Conservation (phyloP, 1,140 invertebrate genomes). For the Stegodyphus dumicola region DNA sequence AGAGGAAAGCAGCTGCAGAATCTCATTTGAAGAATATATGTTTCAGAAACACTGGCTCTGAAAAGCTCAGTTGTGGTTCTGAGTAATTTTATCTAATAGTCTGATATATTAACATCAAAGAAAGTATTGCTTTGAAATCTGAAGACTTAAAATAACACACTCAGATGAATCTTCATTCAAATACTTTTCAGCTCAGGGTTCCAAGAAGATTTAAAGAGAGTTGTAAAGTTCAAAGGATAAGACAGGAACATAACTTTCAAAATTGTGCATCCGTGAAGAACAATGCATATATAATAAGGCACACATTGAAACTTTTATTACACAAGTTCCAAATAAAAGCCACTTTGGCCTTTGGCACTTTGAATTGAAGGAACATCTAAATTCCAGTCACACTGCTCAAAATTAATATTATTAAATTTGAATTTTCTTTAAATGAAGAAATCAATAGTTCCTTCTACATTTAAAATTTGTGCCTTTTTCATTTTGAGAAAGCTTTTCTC, state of each 20-base stretch:
- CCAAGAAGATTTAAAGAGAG: too few relatives aligned
- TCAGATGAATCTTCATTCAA: too few relatives aligned
- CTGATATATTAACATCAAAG: not conserved
- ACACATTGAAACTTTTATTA: constrained; percentile 59
- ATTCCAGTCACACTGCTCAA: constrained; percentile 24
- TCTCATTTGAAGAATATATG: too few relatives aligned
- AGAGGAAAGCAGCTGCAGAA: too few relatives aligned
- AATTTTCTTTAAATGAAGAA: not conserved
- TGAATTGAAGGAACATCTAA: constrained; percentile 51
- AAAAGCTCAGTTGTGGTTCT: not conserved
- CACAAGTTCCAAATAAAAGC: constrained; percentile 59
- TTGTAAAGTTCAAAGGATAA: not conserved
- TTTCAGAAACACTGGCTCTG: too few relatives aligned
- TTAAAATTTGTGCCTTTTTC: not conserved
- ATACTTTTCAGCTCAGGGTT: too few relatives aligned
- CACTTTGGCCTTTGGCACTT: constrained; percentile 59
- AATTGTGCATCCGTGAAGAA: constrained; percentile 9
- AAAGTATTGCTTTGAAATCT: not conserved
- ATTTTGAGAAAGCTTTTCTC: not conserved
- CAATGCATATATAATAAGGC: constrained; percentile 40
- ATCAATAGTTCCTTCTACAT: not conserved
- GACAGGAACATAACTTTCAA: not conserved
- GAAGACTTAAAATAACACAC: too few relatives aligned
- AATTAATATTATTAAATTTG: not conserved
- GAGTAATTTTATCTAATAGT: not conserved